Percentiles rank a stretch among this genome's conserved stretches.
These are phyloP conservation scores for Pollenia labialis DNA, from an alignment of 2,888 invertebrate species.

Conservation along the genomic window DNA sequence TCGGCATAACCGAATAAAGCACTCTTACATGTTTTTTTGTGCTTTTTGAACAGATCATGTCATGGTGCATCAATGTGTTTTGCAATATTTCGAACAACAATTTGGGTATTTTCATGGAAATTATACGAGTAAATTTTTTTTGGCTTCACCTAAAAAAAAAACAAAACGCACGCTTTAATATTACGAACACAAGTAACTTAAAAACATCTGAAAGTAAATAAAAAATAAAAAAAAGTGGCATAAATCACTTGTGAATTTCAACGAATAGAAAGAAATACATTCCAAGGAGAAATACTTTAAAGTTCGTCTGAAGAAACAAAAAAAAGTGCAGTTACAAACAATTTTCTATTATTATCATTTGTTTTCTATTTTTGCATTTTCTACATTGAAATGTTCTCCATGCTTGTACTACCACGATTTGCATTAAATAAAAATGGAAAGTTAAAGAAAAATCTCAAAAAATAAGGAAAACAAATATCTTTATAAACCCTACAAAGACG, in stretches of 20 bases:
- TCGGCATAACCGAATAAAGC: too few relatives aligned
- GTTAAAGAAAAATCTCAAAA: background rate
- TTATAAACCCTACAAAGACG: conserved; percentile 29
- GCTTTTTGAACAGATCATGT: conserved; percentile 59
- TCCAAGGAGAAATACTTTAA: conserved; percentile 20
- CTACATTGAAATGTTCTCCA: background rate
- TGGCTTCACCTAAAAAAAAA: background rate
- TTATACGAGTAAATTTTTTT: background rate
- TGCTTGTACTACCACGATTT: conserved; percentile 3
- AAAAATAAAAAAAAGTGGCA: conserved; percentile 37
- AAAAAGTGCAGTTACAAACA: background rate
- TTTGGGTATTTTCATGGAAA: background rate
- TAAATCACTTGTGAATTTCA: conserved; percentile 44
- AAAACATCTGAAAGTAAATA: conserved; percentile 8
- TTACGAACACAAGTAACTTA: background rate
- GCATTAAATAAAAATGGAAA: conserved; percentile 24
- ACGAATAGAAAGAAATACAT: conserved; percentile 7
- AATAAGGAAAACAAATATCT: background rate
- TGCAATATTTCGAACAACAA: conserved; percentile 15
- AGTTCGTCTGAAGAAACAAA: background rate
- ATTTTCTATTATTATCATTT: background rate
- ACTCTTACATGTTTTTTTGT: background rate
- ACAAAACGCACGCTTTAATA: background rate
- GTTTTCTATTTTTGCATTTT: background rate
- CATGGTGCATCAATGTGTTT: conserved; percentile 36